Percentiles rank a stretch among this genome's conserved stretches.
phyloP scores from a whole-genome alignment of 2,888 invertebrate species.

The Metellina segmentata region DNA sequence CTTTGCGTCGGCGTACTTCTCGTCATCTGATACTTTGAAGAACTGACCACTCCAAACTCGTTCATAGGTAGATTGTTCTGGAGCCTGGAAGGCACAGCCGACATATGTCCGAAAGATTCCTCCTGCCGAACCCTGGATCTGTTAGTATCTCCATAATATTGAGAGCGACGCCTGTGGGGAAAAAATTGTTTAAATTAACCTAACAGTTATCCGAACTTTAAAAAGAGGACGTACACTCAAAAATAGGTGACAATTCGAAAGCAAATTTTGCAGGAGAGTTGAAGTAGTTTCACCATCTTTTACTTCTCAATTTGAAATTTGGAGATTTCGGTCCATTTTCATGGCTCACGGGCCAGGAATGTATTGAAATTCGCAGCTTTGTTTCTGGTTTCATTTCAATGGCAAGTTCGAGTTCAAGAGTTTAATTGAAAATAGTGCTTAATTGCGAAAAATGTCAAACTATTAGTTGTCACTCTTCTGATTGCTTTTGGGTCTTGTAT shows the following conservation, averaged over 20 bases:
- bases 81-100: not conserved
- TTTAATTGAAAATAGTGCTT: too few relatives aligned
- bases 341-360: too few relatives aligned
- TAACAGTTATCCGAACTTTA: not conserved
- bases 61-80: constrained; percentile 10
- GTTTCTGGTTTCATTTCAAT: too few relatives aligned
- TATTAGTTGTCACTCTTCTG: too few relatives aligned
- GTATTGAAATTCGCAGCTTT: not conserved
- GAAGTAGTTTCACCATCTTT: not conserved
- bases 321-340: too few relatives aligned
- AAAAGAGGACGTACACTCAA: not conserved
- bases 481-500: too few relatives aligned
- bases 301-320: not conserved
- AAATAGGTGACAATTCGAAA: not conserved
- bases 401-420: too few relatives aligned
- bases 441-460: too few relatives aligned
- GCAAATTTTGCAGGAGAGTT: not conserved
- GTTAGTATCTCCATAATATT: not conserved
- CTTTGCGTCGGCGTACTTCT: constrained; percentile 22
- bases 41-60: not conserved
- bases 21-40: constrained; percentile 12
- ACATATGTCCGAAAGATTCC: not conserved
- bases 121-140: not conserved
- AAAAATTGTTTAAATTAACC: not conserved
- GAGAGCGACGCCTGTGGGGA: not conserved